Evolutionary conservation across 1,140 invertebrate genomes (phyloP), one percentile per base, ranked within the genome.

Genomic region (Daktulosphaira vitifoliae): DNA sequence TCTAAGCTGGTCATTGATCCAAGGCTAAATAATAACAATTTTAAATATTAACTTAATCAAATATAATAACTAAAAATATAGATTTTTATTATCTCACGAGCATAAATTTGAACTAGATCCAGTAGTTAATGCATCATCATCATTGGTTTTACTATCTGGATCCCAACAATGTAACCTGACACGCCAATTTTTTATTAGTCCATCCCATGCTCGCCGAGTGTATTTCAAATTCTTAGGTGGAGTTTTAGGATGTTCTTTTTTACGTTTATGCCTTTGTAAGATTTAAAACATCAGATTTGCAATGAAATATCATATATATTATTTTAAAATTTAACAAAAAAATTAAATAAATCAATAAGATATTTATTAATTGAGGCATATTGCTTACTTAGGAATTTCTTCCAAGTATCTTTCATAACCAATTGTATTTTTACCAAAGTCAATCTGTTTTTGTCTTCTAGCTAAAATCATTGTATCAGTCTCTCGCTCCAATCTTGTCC

Each of bases 391-490:
- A 54, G 89, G 88, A 42, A 95, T 79, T 67, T 78, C 68, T 71
- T 81, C 76, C 1, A 80, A 72, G 70, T 94, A 96, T 74, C 83
- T 83, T 56, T 88, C 82, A 76, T 96, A 96, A 39, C 88, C 90
- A 67, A 85, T 75, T 11, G 92, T 96, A 73, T 93, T 94, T 78
- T 95, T 96, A 20, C 93, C 93, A 79, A 91, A 95, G 74, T 95
- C 90, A 73, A 96, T 92, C 76, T 94, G 89, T 75, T 95, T 96
- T 72, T 94, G 89, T 64, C 92, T 80, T 66, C 92, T 81, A 33
- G 80, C 74, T 66, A 96, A 73, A 9, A 89, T 75, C 18, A 68
- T 75, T 15, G 82, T 79, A 79, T 95, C 89, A 33, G 79, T 83
- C 77, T 94, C 90, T 68, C 82, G 74, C 68, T 84, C 81, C 11